Percentiles rank a stretch among this genome's conserved stretches.
Conservation (phyloP, 2,113 vertebrate genomes). For the Alaudala cheleensis region DNA sequence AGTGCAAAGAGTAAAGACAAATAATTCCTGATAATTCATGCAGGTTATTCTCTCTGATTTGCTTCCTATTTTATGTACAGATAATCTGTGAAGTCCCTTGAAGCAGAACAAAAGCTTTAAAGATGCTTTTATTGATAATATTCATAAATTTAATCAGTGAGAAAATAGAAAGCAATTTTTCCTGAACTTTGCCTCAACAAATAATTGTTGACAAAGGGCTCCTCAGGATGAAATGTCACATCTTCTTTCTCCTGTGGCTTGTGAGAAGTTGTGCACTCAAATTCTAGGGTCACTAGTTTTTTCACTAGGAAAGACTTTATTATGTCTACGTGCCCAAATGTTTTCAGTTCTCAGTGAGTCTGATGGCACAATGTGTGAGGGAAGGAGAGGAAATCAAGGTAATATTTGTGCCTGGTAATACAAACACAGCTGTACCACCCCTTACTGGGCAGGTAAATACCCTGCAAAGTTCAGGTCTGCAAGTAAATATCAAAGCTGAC, state of each 20-base stretch:
- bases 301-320: not conserved
- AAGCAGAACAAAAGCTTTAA: not conserved
- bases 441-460: not conserved
- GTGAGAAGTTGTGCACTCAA: not conserved
- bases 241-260: not conserved
- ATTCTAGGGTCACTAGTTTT: not conserved
- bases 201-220: not conserved
- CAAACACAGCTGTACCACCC: not conserved
- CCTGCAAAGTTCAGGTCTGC: not conserved
- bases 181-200: constrained; percentile 1
- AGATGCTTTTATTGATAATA: not conserved
- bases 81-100: not conserved
- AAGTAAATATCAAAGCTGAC: not conserved
- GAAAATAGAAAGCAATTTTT: not conserved
- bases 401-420: not conserved
- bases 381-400: not conserved
- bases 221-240: constrained; percentile 4
- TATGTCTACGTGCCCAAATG: not conserved
- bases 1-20: not conserved
- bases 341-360: not conserved
- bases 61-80: not conserved
- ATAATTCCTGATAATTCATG: not conserved
- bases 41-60: not conserved
- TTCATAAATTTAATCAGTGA: not conserved
- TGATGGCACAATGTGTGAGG: not conserved